A percentile compares a stretch with the other conserved stretches of the same genome.
phyloP scores from a whole-genome alignment of 2,797 vertebrate species.

The Uromys caudimaculatus region DNA sequence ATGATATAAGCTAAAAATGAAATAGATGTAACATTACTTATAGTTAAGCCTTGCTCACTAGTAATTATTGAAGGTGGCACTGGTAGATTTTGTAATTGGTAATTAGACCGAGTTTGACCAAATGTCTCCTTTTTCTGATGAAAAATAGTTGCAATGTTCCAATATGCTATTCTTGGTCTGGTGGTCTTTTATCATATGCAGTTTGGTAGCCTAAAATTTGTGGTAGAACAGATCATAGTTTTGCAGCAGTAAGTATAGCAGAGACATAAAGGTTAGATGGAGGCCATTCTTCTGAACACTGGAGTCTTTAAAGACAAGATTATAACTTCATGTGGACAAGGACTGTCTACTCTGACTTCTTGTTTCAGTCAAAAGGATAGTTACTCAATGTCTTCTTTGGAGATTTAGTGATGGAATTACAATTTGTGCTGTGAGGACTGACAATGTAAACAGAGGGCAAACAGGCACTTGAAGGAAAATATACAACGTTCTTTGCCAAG shows the following conservation, averaged over 20 bases:
- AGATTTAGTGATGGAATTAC: slow-evolving; percentile 26
- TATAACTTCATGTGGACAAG: background rate
- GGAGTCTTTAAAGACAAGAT: slow-evolving; percentile 54
- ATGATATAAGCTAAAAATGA: slow-evolving; percentile 71
- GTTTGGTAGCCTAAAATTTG: slow-evolving; percentile 36
- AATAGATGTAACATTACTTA: slow-evolving; percentile 66
- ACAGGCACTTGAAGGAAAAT: slow-evolving; percentile 1
- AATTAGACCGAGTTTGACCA: slow-evolving; percentile 68
- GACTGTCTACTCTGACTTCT: background rate
- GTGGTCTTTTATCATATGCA: background rate
- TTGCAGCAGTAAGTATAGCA: slow-evolving; percentile 48
- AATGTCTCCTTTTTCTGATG: slow-evolving; percentile 47
- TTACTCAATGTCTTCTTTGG: slow-evolving; percentile 29
- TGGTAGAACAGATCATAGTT: background rate
- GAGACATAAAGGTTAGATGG: slow-evolving; percentile 11
- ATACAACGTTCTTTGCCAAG: background rate
- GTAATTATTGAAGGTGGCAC: slow-evolving; percentile 75
- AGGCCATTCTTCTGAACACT: background rate
- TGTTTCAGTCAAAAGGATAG: background rate
- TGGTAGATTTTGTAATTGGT: slow-evolving; percentile 50
- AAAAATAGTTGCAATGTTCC: slow-evolving; percentile 54
- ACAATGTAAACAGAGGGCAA: slow-evolving; percentile 47
- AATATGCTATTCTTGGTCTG: background rate
- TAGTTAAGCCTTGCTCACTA: slow-evolving; percentile 44
- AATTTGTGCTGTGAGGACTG: background rate